Conservation (phyloP, 2,888 invertebrate genomes). For the Sminthurinus aureus region DNA sequence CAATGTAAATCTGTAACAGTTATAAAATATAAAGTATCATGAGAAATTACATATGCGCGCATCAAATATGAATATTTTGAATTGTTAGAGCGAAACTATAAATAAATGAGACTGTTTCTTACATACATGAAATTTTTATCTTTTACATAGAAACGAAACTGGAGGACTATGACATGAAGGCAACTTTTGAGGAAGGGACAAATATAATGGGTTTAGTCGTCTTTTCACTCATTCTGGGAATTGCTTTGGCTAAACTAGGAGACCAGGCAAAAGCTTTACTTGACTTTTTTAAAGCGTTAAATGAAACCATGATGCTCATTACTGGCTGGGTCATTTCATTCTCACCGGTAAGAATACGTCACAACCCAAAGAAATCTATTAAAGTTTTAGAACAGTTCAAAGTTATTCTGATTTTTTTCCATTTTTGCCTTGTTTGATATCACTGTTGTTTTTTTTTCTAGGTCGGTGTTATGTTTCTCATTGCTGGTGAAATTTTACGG, state of each 20-base stretch:
- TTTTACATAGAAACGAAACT: neutral
- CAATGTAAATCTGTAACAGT: neutral
- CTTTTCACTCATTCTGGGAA: constrained; percentile 68
- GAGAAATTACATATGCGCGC: neutral
- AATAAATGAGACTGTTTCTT: too few relatives aligned
- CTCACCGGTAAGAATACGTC: neutral
- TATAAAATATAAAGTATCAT: neutral
- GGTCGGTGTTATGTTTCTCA: constrained; percentile 85
- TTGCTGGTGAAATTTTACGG: constrained; percentile 89
- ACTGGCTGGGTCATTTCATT: neutral
- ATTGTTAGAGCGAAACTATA: neutral
- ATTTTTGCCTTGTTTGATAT: neutral
- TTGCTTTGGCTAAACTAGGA: neutral
- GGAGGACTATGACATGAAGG: constrained; percentile 72
- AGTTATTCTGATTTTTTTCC: neutral
- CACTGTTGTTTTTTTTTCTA: constrained; percentile 69
- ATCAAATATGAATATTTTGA: neutral
- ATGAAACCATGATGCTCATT: neutral
- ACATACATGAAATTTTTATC: too few relatives aligned
- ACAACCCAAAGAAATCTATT: too few relatives aligned
- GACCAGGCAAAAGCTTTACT: neutral
- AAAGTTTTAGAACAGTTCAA: too few relatives aligned
- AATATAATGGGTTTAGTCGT: constrained; percentile 86
- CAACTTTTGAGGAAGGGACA: constrained; percentile 75
- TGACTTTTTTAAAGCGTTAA: neutral